Evolutionary conservation across 1,140 invertebrate genomes (phyloP).

Genomic region (Cherax destructor): DNA sequence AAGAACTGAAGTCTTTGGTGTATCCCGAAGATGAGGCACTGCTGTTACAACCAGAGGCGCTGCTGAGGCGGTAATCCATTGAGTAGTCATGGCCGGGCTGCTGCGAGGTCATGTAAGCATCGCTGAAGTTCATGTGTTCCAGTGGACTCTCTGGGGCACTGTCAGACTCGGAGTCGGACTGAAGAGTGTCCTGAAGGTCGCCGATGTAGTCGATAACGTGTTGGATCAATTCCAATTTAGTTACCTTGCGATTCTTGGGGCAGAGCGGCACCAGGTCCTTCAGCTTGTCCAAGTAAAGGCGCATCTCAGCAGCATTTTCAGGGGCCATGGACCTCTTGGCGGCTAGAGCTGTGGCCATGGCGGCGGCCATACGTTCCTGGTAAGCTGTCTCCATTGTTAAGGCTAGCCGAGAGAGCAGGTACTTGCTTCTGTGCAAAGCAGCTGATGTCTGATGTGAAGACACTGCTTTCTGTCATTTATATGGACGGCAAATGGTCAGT

Average conservation of each 20-base stretch:
- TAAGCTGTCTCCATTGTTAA: constrained; percentile 25
- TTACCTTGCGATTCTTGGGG: constrained; percentile 78
- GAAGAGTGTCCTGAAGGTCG: constrained; percentile 90
- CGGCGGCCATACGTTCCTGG: constrained; percentile 29
- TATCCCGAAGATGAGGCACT: too few species aligned
- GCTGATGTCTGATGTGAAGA: background rate
- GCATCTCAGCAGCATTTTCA: constrained; percentile 17
- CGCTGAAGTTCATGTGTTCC: constrained; percentile 38
- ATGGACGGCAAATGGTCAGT: background rate
- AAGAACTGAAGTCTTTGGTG: background rate
- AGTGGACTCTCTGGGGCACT: constrained; percentile 30
- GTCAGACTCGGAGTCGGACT: constrained; percentile 61
- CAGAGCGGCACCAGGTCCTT: constrained; percentile 83
- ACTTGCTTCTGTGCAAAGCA: background rate
- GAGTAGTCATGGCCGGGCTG: too few species aligned
- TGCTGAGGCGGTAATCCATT: background rate
- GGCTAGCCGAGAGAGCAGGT: background rate
- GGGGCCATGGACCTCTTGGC: background rate
- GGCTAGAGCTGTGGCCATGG: constrained; percentile 22
- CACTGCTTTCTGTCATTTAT: background rate
- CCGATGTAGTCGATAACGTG: constrained; percentile 98
- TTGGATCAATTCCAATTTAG: constrained; percentile 95
- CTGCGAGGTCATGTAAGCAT: constrained; percentile 3
- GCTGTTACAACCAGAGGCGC: constrained; percentile 6
- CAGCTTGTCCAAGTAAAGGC: constrained; percentile 72